A percentile compares a stretch with the other conserved stretches of the same genome.
phyloP scores from a whole-genome alignment of 2,888 invertebrate species.

The Thymelicus lineola region DNA sequence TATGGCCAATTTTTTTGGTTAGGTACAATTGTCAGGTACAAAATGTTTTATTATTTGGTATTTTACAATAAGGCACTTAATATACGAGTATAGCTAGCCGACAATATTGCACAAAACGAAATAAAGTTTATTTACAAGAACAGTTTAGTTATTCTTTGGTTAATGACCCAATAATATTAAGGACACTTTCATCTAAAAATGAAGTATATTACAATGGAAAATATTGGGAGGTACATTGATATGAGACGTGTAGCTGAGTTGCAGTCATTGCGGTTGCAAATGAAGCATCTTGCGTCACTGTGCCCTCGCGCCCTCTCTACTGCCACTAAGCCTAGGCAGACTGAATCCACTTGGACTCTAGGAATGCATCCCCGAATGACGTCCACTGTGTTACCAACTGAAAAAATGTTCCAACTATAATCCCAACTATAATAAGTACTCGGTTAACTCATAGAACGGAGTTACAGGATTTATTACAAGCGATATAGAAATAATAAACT shows the following conservation, averaged over 20 bases:
- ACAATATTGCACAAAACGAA: constrained; percentile 32
- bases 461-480: too few species aligned
- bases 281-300: constrained; percentile 75
- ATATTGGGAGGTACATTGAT: constrained; percentile 45
- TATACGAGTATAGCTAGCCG: constrained; percentile 1
- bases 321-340: constrained; percentile 70
- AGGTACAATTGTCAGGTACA: constrained; percentile 2
- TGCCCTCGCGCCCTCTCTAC: constrained; percentile 76
- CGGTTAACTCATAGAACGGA: too few species aligned
- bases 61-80: constrained; percentile 21
- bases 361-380: constrained; percentile 74
- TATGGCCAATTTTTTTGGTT: constrained; percentile 5
- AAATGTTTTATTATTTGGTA: constrained; percentile 6
- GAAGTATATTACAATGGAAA: constrained; percentile 55
- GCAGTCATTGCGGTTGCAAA: constrained; percentile 73
- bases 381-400: constrained; percentile 79
- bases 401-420: constrained; percentile 45
- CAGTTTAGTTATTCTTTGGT: constrained; percentile 3
- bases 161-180: background rate
- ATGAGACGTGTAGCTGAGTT: constrained; percentile 57
- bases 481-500: too few species aligned
- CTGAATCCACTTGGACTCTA: constrained; percentile 69
- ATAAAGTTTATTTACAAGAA: constrained; percentile 33
- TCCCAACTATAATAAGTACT: too few species aligned
- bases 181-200: constrained; percentile 56